Evolutionary conservation across 2,888 invertebrate species (phyloP).

Genomic region (Gnatocerus cornutus): DNA sequence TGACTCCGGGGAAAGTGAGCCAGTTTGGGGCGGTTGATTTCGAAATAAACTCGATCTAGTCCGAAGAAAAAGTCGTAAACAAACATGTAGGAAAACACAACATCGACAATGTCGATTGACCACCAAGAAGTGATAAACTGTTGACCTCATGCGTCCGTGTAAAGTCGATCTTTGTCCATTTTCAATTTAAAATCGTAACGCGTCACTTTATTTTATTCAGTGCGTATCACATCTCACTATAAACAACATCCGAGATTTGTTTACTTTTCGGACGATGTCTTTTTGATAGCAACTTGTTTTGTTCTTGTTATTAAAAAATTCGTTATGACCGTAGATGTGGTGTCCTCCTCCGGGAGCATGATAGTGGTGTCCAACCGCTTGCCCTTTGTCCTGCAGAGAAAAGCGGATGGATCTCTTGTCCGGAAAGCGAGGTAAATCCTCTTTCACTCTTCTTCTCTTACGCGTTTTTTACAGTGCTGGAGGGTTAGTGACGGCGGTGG

Average conservation of each 20-base stretch:
- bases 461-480: slow-evolving; percentile 81
- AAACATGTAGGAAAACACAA: slow-evolving; percentile 44
- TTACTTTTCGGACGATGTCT: slow-evolving; percentile 40
- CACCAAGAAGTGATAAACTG: slow-evolving; percentile 59
- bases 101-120: slow-evolving; percentile 52
- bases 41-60: slow-evolving; percentile 41
- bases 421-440: slow-evolving; percentile 88
- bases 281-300: slow-evolving; percentile 35
- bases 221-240: slow-evolving; percentile 45
- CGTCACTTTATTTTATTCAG: slow-evolving; percentile 52
- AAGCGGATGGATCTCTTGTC: slow-evolving; percentile 82
- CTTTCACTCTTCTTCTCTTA: neutral
- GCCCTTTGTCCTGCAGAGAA: slow-evolving; percentile 88
- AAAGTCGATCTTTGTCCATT: slow-evolving; percentile 64
- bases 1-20: slow-evolving; percentile 10
- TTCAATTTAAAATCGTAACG: slow-evolving; percentile 60
- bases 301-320: slow-evolving; percentile 20
- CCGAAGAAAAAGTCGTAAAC: slow-evolving; percentile 33
- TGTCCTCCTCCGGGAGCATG: slow-evolving; percentile 78
- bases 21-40: slow-evolving; percentile 50
- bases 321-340: slow-evolving; percentile 66
- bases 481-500: slow-evolving; percentile 92
- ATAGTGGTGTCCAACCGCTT: slow-evolving; percentile 93
- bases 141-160: slow-evolving; percentile 58
- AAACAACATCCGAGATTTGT: slow-evolving; percentile 40